Evolutionary conservation across 35 echinoderm and acorn worm species (phyloP).

Genomic region (Lytechinus pictus): DNA sequence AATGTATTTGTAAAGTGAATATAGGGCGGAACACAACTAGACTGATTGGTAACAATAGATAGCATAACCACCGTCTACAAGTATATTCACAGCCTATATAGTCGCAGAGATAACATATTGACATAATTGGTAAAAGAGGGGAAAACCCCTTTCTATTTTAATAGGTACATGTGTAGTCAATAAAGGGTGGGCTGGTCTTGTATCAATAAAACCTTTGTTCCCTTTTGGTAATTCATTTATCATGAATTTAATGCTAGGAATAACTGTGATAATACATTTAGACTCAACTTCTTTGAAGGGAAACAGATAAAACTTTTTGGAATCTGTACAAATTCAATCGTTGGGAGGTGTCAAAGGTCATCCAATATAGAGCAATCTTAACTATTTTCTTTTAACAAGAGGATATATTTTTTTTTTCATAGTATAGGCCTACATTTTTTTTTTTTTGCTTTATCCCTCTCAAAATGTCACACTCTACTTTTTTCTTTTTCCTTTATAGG

Average conservation of each 20-base stretch:
- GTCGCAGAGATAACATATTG: neutral
- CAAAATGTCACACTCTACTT: neutral
- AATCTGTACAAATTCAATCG: no score
- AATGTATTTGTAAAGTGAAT: neutral
- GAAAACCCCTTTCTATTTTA: neutral
- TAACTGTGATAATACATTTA: no score
- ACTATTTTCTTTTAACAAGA: no score
- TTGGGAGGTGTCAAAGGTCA: no score
- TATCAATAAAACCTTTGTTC: neutral
- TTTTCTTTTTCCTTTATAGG: no score
- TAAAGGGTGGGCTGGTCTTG: neutral
- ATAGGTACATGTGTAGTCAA: neutral
- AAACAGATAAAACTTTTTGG: no score
- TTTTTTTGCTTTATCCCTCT: no score
- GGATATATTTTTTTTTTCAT: neutral
- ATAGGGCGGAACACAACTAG: neutral
- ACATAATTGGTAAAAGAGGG: neutral
- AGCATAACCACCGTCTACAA: neutral
- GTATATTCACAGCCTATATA: neutral
- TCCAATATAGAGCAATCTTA: no score
- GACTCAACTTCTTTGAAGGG: no score
- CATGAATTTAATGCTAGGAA: no score
- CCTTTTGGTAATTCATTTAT: neutral
- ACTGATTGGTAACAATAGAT: neutral
- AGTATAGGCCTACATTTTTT: neutral